Evolutionary conservation across 35 echinoderm and acorn worm genomes (phyloP).

Genomic region (Lytechinus variegatus): DNA sequence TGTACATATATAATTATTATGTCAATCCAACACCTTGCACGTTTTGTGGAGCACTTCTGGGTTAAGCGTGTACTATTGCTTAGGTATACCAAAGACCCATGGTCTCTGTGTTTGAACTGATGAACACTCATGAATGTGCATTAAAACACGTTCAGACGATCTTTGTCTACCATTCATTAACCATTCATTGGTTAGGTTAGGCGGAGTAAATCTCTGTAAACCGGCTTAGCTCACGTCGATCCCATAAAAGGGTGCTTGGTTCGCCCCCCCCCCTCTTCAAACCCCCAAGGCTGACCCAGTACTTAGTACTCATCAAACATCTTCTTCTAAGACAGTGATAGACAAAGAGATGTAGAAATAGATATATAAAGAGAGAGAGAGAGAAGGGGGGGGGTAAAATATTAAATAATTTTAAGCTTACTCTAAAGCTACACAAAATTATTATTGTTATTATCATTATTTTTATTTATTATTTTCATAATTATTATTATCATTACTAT

Average conservation of each 20-base stretch:
- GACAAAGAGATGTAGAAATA: not conserved
- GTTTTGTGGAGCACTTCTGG: not conserved
- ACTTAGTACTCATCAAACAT: not conserved
- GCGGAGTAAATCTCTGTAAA: constrained; percentile 29
- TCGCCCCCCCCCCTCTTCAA: not conserved
- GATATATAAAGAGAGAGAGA: not conserved
- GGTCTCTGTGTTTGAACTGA: not conserved
- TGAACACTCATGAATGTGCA: not conserved
- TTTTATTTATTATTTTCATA: too few relatives aligned
- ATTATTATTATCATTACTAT: too few relatives aligned
- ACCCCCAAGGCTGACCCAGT: not conserved
- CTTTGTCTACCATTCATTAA: constrained; percentile 19
- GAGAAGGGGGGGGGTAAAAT: too few relatives aligned
- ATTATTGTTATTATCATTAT: too few relatives aligned
- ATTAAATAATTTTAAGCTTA: too few relatives aligned
- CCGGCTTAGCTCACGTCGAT: constrained; percentile 37
- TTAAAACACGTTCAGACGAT: constrained; percentile 15
- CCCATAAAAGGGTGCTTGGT: constrained; percentile 9
- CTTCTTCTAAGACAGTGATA: not conserved
- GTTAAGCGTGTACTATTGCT: not conserved
- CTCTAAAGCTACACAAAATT: too few relatives aligned
- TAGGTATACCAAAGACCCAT: not conserved
- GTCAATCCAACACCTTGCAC: not conserved
- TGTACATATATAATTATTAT: not conserved
- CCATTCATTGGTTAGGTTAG: constrained; percentile 42